Base-by-base conservation (phyloP, 2,888 invertebrate species). In the Hirtodrosophila confusa region DNA sequence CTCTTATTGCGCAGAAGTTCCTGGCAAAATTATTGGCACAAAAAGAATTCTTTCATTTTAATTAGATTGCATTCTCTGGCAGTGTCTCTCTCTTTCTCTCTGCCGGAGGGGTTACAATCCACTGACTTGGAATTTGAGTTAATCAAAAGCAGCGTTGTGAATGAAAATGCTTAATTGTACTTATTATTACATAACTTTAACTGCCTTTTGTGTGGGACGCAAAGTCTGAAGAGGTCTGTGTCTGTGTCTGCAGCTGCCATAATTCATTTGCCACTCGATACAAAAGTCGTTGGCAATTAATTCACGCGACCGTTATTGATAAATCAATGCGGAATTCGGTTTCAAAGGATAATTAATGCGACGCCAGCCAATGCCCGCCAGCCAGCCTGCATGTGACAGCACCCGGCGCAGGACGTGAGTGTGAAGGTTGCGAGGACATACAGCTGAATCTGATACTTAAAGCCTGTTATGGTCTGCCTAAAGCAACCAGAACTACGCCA, bases 311-410 rank as follows among this genome's bases (percentile, higher is more conserved):
- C 48, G 57, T 39, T 74, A 68, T 69, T 77, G 70, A 84, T 84
- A 86, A 86, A 82, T 82, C 82, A 86, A 86, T 86, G 78, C 48
- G 65, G 56, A 57, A 75, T 47, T 57, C 65, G 36, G 39, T 68
- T 74, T 67, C 75, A 83, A 84, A 73, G 83, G 85, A 83, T 83
- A 83, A 83, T 83, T 83, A 86, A 83, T 86, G 85, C 80, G 75
- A 63, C 67, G 62, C 71, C 45, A 49, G 43, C 61, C 57, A 56
- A 58, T 50, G 60, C 51, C 44, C 12, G 17, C 17, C 17, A 17
- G 17, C 35, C 39, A 44, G 40, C 36, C 84, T 80, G 85, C 45
- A 36, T 35, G 29, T 85, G 83, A 78, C 86, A 85, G 76, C 51
- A 33, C 44, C 54, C 27, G 47, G n/a, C 45, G 24, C 43, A 47